phyloP scores from a whole-genome alignment of 2,113 vertebrate genomes.

The Actenoides lindsayi region DNA sequence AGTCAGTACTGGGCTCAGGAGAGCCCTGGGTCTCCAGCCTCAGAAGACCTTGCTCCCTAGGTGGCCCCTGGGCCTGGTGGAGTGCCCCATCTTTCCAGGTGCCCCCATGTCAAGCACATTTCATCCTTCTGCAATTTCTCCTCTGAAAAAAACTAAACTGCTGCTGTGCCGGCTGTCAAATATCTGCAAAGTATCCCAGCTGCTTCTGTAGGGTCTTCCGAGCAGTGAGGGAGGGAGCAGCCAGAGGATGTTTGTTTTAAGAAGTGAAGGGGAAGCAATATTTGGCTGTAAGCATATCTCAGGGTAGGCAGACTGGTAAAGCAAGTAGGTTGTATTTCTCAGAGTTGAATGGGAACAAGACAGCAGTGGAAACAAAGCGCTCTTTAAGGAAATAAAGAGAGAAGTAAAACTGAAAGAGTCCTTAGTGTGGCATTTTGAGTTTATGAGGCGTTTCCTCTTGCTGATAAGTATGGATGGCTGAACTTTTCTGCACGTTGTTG shows the following conservation, averaged over 20 bases:
- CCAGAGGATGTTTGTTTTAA: neutral
- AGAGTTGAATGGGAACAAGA: slow-evolving; percentile 6
- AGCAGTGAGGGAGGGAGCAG: neutral
- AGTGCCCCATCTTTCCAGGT: accelerated
- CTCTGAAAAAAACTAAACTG: accelerated
- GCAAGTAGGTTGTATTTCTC: neutral
- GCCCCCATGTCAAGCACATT: neutral
- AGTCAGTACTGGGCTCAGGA: neutral
- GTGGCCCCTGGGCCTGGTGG: neutral
- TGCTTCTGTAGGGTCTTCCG: neutral
- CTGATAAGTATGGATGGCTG: slow-evolving; percentile 1
- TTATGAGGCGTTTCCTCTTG: slow-evolving; percentile 47
- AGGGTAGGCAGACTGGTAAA: neutral
- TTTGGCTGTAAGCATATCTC: neutral
- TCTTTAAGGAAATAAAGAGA: slow-evolving; percentile 39
- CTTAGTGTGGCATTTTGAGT: slow-evolving; percentile 29
- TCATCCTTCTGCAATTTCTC: neutral
- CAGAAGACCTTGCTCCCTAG: neutral
- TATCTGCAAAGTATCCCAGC: neutral
- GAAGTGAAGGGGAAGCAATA: neutral
- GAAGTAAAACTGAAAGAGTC: slow-evolving; percentile 32
- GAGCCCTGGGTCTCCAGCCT: neutral
- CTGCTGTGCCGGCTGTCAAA: neutral
- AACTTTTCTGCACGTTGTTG: slow-evolving; percentile 35
- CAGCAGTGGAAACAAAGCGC: slow-evolving; percentile 28